Percentiles rank a stretch among this genome's conserved stretches.
phyloP scores from a whole-genome alignment of 2,888 invertebrate species.

The Plagiodera versicolora region DNA sequence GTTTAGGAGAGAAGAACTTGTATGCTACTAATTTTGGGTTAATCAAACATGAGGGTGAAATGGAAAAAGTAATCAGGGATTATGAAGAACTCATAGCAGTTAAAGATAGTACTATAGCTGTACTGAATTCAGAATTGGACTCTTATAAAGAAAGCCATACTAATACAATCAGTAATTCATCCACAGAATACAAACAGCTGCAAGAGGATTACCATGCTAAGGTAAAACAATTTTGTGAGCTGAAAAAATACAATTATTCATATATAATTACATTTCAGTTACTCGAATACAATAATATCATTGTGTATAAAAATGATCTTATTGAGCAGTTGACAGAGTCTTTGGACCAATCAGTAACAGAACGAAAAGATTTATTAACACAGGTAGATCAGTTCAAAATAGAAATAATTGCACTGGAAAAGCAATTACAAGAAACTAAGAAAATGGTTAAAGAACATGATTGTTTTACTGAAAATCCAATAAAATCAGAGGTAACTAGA shows the following conservation, averaged over 20 bases:
- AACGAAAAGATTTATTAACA: slow-evolving; percentile 63
- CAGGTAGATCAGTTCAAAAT: slow-evolving; percentile 65
- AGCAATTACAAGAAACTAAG: slow-evolving; percentile 55
- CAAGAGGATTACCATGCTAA: slow-evolving; percentile 70
- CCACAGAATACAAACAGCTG: slow-evolving; percentile 72
- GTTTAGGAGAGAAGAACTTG: slow-evolving; percentile 30
- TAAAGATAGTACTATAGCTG: slow-evolving; percentile 57
- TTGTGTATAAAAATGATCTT: slow-evolving; percentile 69
- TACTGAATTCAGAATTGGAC: slow-evolving; percentile 57
- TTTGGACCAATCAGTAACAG: slow-evolving; percentile 66
- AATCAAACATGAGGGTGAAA: slow-evolving; percentile 26
- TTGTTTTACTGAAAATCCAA: not conserved
- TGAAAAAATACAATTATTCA: too few relatives aligned
- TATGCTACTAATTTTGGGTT: slow-evolving; percentile 24
- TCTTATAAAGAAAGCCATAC: slow-evolving; percentile 57
- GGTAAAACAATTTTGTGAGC: slow-evolving; percentile 59
- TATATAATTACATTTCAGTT: slow-evolving; percentile 58
- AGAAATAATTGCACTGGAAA: slow-evolving; percentile 61
- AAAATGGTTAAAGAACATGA: slow-evolving; percentile 45
- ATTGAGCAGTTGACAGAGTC: slow-evolving; percentile 73
- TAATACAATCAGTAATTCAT: slow-evolving; percentile 59
- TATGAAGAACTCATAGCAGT: slow-evolving; percentile 55
- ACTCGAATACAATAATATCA: slow-evolving; percentile 71
- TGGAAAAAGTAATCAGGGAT: slow-evolving; percentile 47
- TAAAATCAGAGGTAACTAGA: not conserved